Conservation (phyloP, 2,797 vertebrate genomes). For the Buceros bicornis region DNA sequence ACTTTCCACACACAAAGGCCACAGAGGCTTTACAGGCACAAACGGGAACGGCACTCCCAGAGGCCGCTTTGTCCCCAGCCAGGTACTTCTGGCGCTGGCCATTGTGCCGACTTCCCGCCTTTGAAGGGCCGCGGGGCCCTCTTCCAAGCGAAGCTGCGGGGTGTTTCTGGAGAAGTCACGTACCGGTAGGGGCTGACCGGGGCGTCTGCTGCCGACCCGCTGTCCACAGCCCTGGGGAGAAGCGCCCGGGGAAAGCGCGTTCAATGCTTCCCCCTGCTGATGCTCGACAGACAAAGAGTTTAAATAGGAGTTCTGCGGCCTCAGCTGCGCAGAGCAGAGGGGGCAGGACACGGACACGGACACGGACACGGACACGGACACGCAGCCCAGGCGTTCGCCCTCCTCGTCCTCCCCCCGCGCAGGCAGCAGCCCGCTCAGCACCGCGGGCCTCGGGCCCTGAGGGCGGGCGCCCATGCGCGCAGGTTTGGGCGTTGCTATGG, state of each 20-base stretch:
- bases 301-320: neutral
- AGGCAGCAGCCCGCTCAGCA: no score
- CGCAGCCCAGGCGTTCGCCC: no score
- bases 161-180: neutral
- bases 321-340: no score
- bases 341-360: no score
- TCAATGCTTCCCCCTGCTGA: slow-evolving; percentile 56
- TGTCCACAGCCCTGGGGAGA: neutral
- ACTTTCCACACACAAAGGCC: neutral
- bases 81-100: neutral
- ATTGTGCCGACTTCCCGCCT: slow-evolving; percentile 58
- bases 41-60: neutral
- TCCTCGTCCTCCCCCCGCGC: no score
- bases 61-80: neutral
- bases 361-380: no score
- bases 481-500: slow-evolving; percentile 59
- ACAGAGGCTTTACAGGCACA: slow-evolving; percentile 35
- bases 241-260: neutral
- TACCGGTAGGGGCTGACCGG: neutral
- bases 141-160: slow-evolving; percentile 52
- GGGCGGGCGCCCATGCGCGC: neutral
- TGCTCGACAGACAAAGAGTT: neutral
- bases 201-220: neutral
- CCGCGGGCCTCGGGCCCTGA: no score
- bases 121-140: neutral